Evolutionary conservation across 2,888 invertebrate species (phyloP).

Genomic region (Taphrorychus bicolor): DNA sequence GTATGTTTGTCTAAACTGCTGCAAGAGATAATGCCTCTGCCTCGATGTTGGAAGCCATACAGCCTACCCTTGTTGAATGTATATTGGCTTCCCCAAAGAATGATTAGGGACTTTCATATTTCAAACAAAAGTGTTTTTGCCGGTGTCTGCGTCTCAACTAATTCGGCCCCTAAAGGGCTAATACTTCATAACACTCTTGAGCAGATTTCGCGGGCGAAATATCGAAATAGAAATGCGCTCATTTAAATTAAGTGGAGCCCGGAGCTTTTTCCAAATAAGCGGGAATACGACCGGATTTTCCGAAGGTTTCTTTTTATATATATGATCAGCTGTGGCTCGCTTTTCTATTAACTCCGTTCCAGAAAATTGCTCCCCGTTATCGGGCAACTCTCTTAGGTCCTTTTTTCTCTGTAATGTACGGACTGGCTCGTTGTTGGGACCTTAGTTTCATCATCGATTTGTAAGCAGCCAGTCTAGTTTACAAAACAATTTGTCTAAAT

Average conservation of each 20-base stretch:
- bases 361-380: background rate
- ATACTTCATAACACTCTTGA: background rate
- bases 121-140: no score
- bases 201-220: background rate
- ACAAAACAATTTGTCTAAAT: background rate
- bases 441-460: background rate
- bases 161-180: background rate
- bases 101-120: no score
- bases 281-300: background rate
- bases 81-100: no score
- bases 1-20: no score
- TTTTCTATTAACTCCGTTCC: constrained; percentile 5
- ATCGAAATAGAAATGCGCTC: background rate
- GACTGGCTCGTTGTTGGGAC: background rate
- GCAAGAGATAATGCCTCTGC: no score
- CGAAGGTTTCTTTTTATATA: background rate
- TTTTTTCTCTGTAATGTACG: background rate
- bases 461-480: background rate
- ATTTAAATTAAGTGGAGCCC: background rate
- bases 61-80: no score
- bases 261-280: background rate
- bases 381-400: background rate
- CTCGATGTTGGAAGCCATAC: no score
- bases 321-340: background rate
- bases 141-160: background rate